phyloP scores from a whole-genome alignment of 2,113 vertebrate genomes.

The Arenaria interpres region DNA sequence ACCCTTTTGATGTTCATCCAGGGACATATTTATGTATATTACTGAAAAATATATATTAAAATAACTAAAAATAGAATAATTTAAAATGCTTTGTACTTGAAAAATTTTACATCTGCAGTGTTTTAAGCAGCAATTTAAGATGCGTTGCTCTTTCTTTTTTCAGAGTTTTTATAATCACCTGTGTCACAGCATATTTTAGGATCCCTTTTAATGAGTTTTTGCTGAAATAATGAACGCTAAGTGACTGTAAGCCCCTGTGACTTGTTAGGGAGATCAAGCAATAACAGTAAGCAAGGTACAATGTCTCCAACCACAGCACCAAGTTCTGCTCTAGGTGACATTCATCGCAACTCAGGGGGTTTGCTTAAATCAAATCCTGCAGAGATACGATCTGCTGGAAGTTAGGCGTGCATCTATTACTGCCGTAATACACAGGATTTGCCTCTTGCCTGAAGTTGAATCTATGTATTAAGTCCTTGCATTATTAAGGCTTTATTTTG shows the following conservation, averaged over 20 bases:
- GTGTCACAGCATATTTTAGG: not conserved
- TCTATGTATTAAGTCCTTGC: not conserved
- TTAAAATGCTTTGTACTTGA: not conserved
- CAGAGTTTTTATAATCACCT: not conserved
- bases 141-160: not conserved
- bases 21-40: not conserved
- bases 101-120: not conserved
- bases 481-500: not conserved
- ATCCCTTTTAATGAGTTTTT: not conserved
- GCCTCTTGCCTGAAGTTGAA: not conserved
- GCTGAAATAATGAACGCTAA: not conserved
- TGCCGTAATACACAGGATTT: not conserved
- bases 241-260: not conserved
- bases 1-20: not conserved
- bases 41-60: not conserved
- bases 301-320: not conserved
- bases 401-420: not conserved
- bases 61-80: not conserved
- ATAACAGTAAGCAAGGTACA: not conserved
- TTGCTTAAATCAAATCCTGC: conserved; percentile 40
- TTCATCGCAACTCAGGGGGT: not conserved
- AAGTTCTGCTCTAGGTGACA: conserved; percentile 5
- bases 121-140: not conserved
- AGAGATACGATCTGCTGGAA: not conserved
- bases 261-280: not conserved